Evolutionary conservation across 2,888 invertebrate species (phyloP), one percentile per base, ranked within the genome.

Genomic region (Phengaris alcon): DNA sequence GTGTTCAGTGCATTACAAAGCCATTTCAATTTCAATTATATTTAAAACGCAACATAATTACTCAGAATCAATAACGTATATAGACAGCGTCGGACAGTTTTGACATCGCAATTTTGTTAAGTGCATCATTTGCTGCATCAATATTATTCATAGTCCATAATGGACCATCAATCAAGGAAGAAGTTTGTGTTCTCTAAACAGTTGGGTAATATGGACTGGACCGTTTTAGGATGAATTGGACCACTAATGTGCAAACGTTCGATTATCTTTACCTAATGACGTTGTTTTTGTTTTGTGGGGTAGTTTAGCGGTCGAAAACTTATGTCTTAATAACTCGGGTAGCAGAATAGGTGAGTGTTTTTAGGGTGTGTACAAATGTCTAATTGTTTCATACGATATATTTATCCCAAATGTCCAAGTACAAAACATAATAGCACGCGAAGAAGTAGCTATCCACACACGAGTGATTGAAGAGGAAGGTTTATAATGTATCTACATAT

Each of bases 21-120:
- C 22, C n/a, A 52, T 51, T 70, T 70, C 70, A 46, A 52, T 51
- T 70, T 70, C 70, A 70, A 70, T 70, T 48, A 10, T 52, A 51
- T 70, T 52, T 35, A 44, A 68, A 70, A 22, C 3, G 70, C 70
- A 48, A 70, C 35, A 70, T 70, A 70, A 52, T 70, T 70, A 70
- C 70, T 70, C 52, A 46, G 68, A 68, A 68, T 57, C 75, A 75
- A 75, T 70, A 69, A 75, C 46, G 46, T 46, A 75, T 75, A 54
- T 9, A 44, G 44, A 54, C 68, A 77, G 77, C 79, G 48, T 48
- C 48, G 80, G 79, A 79, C 79, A 77, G 76, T 72, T 77, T 77
- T 77, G 78, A 79, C 77, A 57, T 51, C 76, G 78, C 77, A 80
- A 80, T 80, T 78, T 77, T 52, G 79, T 75, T 79, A 77, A 80